Percentiles rank a stretch among this genome's conserved stretches.
These are phyloP conservation scores for Tyria jacobaeae DNA, from an alignment of 2,888 invertebrate species.

Conservation along the genomic window DNA sequence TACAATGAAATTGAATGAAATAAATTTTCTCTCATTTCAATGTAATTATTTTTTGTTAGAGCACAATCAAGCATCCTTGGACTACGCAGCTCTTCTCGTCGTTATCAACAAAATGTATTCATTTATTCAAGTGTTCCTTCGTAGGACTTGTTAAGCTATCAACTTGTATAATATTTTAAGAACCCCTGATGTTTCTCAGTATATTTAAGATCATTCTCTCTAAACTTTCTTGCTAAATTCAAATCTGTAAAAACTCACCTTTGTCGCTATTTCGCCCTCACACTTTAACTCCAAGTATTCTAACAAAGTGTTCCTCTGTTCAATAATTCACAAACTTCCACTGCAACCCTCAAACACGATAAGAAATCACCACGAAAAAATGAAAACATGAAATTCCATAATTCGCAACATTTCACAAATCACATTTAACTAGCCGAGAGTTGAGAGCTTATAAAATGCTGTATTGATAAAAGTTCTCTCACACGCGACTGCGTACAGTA, in stretches of 20 bases:
- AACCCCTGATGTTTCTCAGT: constrained; percentile 49
- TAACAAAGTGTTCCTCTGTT: constrained; percentile 50
- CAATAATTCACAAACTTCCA: constrained; percentile 67
- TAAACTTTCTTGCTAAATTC: constrained; percentile 64
- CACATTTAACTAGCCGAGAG: constrained; percentile 66
- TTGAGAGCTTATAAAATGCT: constrained; percentile 61
- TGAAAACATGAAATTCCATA: constrained; percentile 69
- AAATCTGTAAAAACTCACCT: constrained; percentile 71
- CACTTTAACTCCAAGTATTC: constrained; percentile 45
- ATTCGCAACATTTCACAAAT: constrained; percentile 77
- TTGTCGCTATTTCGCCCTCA: constrained; percentile 54
- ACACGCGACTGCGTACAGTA: constrained; percentile 54
- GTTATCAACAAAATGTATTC: constrained; percentile 57
- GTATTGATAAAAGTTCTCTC: constrained; percentile 63
- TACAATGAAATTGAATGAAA: constrained; percentile 19
- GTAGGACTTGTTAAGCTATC: constrained; percentile 50
- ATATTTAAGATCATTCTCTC: constrained; percentile 43
- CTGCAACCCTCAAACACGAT: constrained; percentile 64
- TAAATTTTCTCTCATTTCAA: constrained; percentile 29
- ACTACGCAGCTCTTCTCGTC: constrained; percentile 42
- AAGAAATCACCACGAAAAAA: constrained; percentile 70
- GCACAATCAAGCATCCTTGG: constrained; percentile 36
- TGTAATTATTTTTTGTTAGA: constrained; percentile 41
- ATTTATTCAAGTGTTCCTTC: constrained; percentile 58
- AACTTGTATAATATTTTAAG: constrained; percentile 54